phyloP scores from a whole-genome alignment of 1,140 invertebrate genomes.

The Pentalonia nigronervosa region DNA sequence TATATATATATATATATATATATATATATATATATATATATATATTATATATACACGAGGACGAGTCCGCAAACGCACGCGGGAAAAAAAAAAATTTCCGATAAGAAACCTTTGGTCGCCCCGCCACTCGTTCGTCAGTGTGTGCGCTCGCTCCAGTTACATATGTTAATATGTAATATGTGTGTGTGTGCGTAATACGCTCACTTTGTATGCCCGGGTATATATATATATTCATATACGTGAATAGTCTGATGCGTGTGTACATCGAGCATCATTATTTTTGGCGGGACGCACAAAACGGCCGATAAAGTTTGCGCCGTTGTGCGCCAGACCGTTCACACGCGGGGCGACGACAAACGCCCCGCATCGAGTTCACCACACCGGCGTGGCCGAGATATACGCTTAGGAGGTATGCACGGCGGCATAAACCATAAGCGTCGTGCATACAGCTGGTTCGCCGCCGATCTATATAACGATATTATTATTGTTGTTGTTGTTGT shows the following conservation, averaged over 20 bases:
- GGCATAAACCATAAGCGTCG: too few species aligned
- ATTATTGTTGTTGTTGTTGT: too few species aligned
- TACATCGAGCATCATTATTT: too few species aligned
- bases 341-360: not conserved
- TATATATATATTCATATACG: not conserved
- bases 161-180: not conserved
- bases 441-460: not conserved
- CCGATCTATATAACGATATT: not conserved
- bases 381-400: not conserved
- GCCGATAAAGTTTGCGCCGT: constrained; percentile 3
- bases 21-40: too few species aligned
- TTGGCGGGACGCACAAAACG: too few species aligned
- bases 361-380: not conserved
- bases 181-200: too few species aligned
- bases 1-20: too few species aligned
- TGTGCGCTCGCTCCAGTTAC: not conserved
- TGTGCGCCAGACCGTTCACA: constrained; percentile 26
- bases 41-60: too few species aligned
- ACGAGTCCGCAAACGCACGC: not conserved
- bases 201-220: too few species aligned
- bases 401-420: too few species aligned
- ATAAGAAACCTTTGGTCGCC: not conserved
- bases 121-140: not conserved
- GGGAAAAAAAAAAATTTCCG: not conserved
- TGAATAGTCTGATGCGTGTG: not conserved